Evolutionary conservation across 2,888 invertebrate species (phyloP).

Genomic region (Drosophila mercatorum): DNA sequence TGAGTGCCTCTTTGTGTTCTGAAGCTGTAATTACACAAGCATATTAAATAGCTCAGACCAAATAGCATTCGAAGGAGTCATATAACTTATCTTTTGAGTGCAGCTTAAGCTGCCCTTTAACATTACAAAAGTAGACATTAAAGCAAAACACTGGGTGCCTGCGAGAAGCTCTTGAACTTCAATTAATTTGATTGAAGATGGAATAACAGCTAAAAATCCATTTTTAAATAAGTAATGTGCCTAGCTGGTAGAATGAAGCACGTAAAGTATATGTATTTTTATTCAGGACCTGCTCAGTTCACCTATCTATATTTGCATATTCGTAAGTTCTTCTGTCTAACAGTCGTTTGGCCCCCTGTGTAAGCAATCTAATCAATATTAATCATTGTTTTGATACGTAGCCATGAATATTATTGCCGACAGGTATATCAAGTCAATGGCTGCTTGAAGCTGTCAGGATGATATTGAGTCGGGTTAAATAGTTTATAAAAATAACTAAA

Average conservation of each 20-base stretch:
- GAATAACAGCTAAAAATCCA: background rate
- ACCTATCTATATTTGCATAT: no score
- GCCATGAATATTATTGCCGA: background rate
- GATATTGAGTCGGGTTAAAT: no score
- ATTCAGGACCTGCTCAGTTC: no score
- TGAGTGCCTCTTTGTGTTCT: conserved; percentile 64
- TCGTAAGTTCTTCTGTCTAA: background rate
- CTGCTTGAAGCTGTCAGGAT: background rate
- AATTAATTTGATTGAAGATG: background rate
- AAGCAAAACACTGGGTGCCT: background rate
- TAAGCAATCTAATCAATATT: background rate
- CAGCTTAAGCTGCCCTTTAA: background rate
- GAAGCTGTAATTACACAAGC: conserved; percentile 43
- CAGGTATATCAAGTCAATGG: background rate
- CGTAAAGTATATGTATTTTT: no score
- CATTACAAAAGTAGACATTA: background rate
- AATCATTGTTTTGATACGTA: background rate
- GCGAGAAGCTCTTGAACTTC: no score
- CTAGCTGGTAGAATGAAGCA: no score
- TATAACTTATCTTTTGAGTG: conserved; percentile 14
- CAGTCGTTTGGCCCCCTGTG: background rate
- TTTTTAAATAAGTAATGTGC: no score
- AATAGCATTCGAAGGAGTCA: conserved; percentile 30
- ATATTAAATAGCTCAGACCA: conserved; percentile 58
- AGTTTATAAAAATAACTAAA: no score